phyloP scores from a whole-genome alignment of 1,140 invertebrate genomes.

The Lepidostoma basale region DNA sequence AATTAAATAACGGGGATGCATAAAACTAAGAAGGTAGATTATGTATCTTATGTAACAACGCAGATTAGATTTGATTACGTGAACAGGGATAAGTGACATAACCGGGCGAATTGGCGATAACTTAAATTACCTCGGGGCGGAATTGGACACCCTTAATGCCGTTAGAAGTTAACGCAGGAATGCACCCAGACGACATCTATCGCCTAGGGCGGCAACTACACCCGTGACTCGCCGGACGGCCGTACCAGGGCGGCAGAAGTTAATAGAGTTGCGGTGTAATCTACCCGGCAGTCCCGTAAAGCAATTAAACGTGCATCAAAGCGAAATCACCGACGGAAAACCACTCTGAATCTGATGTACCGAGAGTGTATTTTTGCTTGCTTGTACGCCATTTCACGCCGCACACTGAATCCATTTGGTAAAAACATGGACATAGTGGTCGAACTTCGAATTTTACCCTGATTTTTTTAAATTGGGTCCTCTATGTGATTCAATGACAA shows the following conservation, averaged over 20 bases:
- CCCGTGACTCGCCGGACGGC: not conserved
- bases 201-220: not conserved
- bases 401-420: too few relatives aligned
- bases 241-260: slow-evolving; percentile 19
- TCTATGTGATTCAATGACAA: too few relatives aligned
- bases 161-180: not conserved
- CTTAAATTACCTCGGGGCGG: not conserved
- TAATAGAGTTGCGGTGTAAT: slow-evolving; percentile 31
- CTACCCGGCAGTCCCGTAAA: slow-evolving; percentile 4
- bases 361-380: not conserved
- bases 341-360: not conserved
- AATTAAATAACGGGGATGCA: too few relatives aligned
- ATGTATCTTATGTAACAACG: too few relatives aligned
- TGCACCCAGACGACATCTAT: not conserved
- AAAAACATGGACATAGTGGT: too few relatives aligned
- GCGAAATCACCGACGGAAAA: not conserved
- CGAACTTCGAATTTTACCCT: too few relatives aligned
- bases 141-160: not conserved
- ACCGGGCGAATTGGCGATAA: too few relatives aligned
- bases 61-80: too few relatives aligned
- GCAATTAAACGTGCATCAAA: slow-evolving; percentile 20
- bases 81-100: too few relatives aligned
- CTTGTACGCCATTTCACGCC: too few relatives aligned
- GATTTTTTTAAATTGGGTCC: too few relatives aligned
- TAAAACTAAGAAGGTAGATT: too few relatives aligned